Base-by-base conservation (phyloP, 1,140 invertebrate genomes). In the Euwallacea similis region DNA sequence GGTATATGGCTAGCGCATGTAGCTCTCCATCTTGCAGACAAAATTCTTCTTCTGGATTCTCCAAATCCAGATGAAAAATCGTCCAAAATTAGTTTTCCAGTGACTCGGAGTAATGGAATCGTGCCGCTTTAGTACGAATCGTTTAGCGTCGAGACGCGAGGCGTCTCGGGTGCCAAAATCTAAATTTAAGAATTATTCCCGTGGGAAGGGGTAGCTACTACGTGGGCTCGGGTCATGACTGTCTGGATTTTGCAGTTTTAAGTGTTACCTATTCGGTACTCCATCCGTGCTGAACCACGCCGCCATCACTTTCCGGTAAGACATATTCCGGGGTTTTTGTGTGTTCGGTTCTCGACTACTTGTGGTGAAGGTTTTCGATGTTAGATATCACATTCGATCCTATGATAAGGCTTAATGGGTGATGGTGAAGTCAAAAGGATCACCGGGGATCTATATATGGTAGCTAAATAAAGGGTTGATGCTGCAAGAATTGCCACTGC, bases 181-280 rank as follows among this genome's bases (percentile, higher is more conserved):
- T 79, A 79, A 78, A 78, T 73, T 76, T 79, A 79, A 79, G 77
- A 74, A 55, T 71, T 72, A 66, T 43, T 73, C n/a, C 63, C 61
- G 61, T 67, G 65, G 74, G 77, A 77, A 77, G 76, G 77, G 78
- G 72, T 67, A 73, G 55, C 55, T 63, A 53, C 59, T 68, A 71
- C 73, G 73, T 73, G 69, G 59, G 69, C 47, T 73, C 75, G 53
- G 71, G 72, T 64, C 73, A 69, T 68, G 69, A 70, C 61, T 72
- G 75, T 78, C 75, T 74, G 75, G 75, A 75, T 74, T 78, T 79
- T 77, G 75, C 78, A 79, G 78, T 78, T 79, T 78, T 76, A 69
- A 75, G 78, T 77, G 77, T 69, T 69, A 72, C 67, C 70, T 44
- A 67, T 60, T 73, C 72, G 66, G 71, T 75, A 68, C 41, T 4